phyloP scores from a whole-genome alignment of 1,140 invertebrate species.

The Brachionus manjavacas region DNA sequence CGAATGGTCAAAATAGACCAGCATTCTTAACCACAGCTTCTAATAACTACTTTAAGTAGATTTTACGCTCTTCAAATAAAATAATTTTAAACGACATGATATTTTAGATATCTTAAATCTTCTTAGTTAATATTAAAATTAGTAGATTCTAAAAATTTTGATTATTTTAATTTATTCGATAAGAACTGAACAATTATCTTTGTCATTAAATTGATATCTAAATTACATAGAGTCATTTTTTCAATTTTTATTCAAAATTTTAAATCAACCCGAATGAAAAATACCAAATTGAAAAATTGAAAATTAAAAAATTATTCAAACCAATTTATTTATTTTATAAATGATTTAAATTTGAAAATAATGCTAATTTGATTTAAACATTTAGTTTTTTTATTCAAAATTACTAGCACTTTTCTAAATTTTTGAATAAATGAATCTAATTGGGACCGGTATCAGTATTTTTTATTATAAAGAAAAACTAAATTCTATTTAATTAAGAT shows the following conservation, averaged over 20 bases:
- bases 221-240: neutral
- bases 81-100: neutral
- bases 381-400: no score
- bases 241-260: neutral
- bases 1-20: neutral
- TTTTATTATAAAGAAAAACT: no score
- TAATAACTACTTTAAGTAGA: neutral
- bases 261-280: neutral
- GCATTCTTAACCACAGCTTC: neutral
- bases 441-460: no score
- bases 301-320: no score
- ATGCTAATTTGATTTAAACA: no score
- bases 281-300: neutral
- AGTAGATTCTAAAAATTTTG: neutral
- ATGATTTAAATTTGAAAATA: no score
- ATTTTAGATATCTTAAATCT: neutral
- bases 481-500: no score
- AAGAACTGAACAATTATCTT: neutral
- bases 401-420: no score
- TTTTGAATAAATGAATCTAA: no score
- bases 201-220: neutral
- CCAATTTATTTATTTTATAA: no score
- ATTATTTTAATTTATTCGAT: neutral
- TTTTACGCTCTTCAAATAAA: neutral
- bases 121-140: neutral